Conservation (phyloP, 2,888 invertebrate species). For the Machimus rusticus region DNA sequence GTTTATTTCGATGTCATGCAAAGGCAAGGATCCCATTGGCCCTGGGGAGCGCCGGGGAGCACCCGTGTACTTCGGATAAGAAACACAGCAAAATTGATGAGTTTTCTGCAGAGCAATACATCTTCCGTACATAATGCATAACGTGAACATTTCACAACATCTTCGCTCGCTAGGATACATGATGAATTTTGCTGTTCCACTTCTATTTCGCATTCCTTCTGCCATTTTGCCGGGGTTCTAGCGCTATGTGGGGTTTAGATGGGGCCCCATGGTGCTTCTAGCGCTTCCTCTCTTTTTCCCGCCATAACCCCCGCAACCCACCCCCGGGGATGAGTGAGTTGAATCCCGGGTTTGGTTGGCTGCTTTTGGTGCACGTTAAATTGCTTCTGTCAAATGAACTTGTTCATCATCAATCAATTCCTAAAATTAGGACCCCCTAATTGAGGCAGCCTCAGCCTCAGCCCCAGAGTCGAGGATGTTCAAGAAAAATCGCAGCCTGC, state of each 20-base stretch:
- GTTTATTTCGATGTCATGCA: background rate
- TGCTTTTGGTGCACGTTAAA: conserved; percentile 6
- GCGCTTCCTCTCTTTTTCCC: background rate
- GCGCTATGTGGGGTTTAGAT: background rate
- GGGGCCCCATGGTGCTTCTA: background rate
- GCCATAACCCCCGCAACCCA: background rate
- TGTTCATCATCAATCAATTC: conserved; percentile 31
- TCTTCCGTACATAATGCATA: background rate
- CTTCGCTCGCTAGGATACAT: background rate
- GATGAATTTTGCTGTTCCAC: background rate
- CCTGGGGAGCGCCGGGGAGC: background rate
- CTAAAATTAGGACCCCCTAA: conserved; percentile 17
- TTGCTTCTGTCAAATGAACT: conserved; percentile 30
- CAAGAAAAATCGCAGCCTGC: background rate
- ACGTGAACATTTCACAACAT: background rate
- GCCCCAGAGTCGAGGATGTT: background rate
- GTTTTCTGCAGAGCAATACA: background rate
- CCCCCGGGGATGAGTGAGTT: background rate
- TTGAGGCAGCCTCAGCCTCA: background rate
- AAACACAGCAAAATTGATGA: background rate
- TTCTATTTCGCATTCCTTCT: background rate
- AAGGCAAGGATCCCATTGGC: background rate
- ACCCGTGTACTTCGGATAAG: background rate
- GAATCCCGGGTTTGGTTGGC: background rate
- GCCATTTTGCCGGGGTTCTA: background rate